Base-by-base conservation (phyloP, 2,797 vertebrate genomes). In the Aulostomus chinensis region DNA sequence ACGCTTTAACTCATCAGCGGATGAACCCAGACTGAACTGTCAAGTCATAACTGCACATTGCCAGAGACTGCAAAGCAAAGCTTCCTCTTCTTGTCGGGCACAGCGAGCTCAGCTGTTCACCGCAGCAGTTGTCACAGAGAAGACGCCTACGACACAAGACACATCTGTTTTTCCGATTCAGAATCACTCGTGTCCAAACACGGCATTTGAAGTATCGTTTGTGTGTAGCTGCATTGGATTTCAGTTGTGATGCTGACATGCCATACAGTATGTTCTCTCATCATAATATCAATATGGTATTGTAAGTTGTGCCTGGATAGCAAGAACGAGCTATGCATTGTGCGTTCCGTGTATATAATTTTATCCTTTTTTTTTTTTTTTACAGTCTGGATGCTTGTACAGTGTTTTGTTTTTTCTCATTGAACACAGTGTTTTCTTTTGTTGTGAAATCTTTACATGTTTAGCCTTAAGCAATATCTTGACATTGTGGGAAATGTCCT, bases 11-110 rank as follows among this genome's bases (percentile, higher is more conserved):
- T 85, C 55, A 11, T 67, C 70, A 78, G 89, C 88, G 61, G 66
- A 52, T 31, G 55, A 62, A 60, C 89, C 89, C 86, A 89, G 91
- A 91, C 92, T 91, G 88, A 91, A 91, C 92, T 87, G 85, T 91
- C 90, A 90, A 48, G 87, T 88, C 84, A 81, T 88, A 30, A 89
- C 90, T 88, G 79, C 78, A 84, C 78, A 80, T 83, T 81, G 84
- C 76, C 84, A 84, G 78, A 87, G 81, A 87, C 73, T 77, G 60
- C 25, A 73, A 61, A 80, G 71, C 77, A 73, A 78, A 62, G 50
- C 60, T 71, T 78, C 66, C 73, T 78, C 49, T 62, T 67, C 51
- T 73, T 70, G 68, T 74, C 40, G 21, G 58, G 68, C 77, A 58
- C 65, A 61, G 75, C 28, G 67, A 83, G 56, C 80, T n/a, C n/a